phyloP scores from a whole-genome alignment of 1,140 invertebrate genomes.

The Scaptodrosophila lebanonensis region DNA sequence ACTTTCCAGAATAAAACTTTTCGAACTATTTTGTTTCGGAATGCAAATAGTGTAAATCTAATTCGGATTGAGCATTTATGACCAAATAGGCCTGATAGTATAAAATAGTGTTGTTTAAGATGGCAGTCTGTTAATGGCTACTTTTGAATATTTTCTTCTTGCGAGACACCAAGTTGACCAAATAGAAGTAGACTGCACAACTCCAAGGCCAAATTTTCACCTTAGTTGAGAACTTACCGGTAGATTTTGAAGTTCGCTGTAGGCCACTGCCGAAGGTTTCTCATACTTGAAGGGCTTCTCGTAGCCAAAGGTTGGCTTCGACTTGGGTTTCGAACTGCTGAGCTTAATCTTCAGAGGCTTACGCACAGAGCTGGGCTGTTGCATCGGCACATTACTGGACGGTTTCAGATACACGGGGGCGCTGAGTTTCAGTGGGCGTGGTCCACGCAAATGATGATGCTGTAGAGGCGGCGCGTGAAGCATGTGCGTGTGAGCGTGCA shows the following conservation, averaged over 20 bases:
- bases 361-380: conserved; percentile 22
- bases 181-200: no score
- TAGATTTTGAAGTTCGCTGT: conserved; percentile 56
- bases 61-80: no score
- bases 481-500: conserved; percentile 28
- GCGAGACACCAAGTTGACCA: no score
- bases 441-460: conserved; percentile 36
- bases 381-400: not conserved
- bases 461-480: conserved; percentile 28
- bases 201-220: no score
- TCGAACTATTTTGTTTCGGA: no score
- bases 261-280: conserved; percentile 48
- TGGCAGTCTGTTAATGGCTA: no score
- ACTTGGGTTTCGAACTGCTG: conserved; percentile 49
- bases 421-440: conserved; percentile 51
- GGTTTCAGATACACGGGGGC: conserved; percentile 57
- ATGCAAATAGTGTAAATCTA: no score
- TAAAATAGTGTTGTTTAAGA: no score
- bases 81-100: no score
- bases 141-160: no score
- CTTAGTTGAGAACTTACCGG: no score
- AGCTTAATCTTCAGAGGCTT: conserved; percentile 70
- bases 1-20: no score
- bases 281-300: conserved; percentile 72
- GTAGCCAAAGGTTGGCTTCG: conserved; percentile 60